These are phyloP conservation scores for Ceyx margarethae DNA, from an alignment of 2,113 vertebrate species.

Conservation along the genomic window DNA sequence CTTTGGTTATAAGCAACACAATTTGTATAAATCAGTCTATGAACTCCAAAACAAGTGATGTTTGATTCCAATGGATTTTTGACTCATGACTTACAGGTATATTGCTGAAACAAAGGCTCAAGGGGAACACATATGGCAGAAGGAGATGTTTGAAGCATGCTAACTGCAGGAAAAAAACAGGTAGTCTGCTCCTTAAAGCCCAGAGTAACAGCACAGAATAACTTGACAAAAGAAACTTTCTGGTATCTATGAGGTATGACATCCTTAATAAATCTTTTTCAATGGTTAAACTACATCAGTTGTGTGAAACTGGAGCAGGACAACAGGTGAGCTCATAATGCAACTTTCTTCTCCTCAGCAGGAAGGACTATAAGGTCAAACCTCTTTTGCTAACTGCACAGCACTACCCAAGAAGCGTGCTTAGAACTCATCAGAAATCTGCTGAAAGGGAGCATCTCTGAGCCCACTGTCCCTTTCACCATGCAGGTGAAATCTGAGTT, in stretches of 20 bases:
- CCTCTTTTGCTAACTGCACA: not conserved
- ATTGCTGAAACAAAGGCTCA: not conserved
- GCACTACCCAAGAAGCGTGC: accelerated
- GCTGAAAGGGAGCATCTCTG: not conserved
- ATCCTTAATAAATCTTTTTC: not conserved
- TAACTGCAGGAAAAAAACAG: not conserved
- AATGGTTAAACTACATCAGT: not conserved
- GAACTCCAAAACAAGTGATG: not conserved
- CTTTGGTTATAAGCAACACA: accelerated
- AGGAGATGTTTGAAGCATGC: not conserved
- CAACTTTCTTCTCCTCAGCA: not conserved
- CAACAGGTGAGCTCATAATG: not conserved
- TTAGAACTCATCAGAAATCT: accelerated
- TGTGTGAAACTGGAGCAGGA: not conserved
- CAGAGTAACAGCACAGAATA: not conserved
- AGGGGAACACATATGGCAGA: not conserved
- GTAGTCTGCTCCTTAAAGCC: not conserved
- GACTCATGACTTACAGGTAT: not conserved
- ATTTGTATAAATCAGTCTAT: not conserved
- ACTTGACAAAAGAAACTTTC: not conserved
- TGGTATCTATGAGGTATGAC: not conserved
- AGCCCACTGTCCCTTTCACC: not conserved
- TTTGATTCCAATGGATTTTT: not conserved
- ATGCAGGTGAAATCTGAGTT: not conserved
- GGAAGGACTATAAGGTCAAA: not conserved